These are phyloP conservation scores for Smutsia gigantea DNA, from an alignment of 2,797 vertebrate genomes.

Conservation along the genomic window DNA sequence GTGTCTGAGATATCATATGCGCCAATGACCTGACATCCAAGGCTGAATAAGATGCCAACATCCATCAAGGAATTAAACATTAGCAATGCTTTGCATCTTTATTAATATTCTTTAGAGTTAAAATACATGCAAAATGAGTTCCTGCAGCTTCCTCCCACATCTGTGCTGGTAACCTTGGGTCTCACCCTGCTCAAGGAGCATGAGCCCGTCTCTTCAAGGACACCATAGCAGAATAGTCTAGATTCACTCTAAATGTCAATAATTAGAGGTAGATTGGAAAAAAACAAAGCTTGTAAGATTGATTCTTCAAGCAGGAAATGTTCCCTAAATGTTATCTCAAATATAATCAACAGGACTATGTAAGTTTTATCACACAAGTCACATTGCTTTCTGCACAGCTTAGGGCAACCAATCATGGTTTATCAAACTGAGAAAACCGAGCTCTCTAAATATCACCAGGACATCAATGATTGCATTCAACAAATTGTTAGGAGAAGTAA, in stretches of 20 bases:
- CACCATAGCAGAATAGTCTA: not conserved
- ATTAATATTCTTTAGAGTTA: not conserved
- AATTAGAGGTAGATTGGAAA: not conserved
- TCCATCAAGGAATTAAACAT: not conserved
- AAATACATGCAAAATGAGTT: not conserved
- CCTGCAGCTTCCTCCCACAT: not conserved
- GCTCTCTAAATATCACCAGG: not conserved
- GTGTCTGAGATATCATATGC: not conserved
- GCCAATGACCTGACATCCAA: not conserved
- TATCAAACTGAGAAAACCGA: not conserved
- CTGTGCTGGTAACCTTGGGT: not conserved
- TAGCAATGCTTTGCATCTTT: not conserved
- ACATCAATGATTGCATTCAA: not conserved
- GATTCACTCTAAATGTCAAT: not conserved
- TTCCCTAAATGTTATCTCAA: not conserved
- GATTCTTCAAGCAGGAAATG: not conserved
- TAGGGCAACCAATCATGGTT: not conserved
- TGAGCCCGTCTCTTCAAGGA: not conserved
- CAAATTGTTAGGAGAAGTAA: not conserved
- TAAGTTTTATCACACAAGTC: not conserved
- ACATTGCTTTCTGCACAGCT: not conserved
- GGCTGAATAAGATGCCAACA: not conserved
- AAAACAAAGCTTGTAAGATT: not conserved
- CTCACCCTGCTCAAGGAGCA: not conserved
- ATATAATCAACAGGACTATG: not conserved